Base-by-base conservation (phyloP, 2,888 invertebrate species). In the Dilophus febrilis region DNA sequence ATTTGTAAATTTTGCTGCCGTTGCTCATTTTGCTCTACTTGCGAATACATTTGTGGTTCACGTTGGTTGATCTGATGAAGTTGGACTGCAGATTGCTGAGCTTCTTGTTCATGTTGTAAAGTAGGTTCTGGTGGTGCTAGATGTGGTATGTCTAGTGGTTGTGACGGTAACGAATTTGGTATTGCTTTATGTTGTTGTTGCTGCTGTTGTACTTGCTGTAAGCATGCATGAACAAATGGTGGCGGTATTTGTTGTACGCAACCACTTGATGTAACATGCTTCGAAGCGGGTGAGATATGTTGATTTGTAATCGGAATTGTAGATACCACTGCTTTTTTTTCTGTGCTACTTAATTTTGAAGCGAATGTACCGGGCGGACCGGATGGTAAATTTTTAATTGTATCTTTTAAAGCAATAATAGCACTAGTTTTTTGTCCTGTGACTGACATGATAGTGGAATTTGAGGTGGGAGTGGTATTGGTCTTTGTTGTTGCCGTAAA, bases 281-380 rank as follows among this genome's bases (percentile, higher is more conserved):
- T 64, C 62, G 50, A 65, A 59, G 61, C 74, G 72, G 8, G 80
- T 66, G 59, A 8, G 4, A 29, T 29, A n/a, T 29, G 29, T 29
- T 29, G 29, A n/a, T 80, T 81, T 41, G 79, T 79, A 14, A 80
- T 80, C 61, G 80, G 80, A 2, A 79, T 77, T 61, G 74, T 74
- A 36, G 70, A 68, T n/a, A 74, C 67, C 40, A 12, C 4, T n/a
- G 22, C 22, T 69, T 66, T 48, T 70, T n/a, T 16, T 14, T 68
- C 65, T 31, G 50, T 47, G 43, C 66, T 61, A 41, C 66, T 62
- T 51, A 68, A 64, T 40, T 71, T 66, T 14, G 69, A 57, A 26
- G 68, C 64, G 48, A 62, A 63, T 46, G 64, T 59, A 42, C 54
- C 54, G 3, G 53, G 47, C 11, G 52, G 29, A 30, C 35, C 40